Evolutionary conservation across 1,140 invertebrate genomes (phyloP).

Genomic region (Helicorthomorpha holstii): DNA sequence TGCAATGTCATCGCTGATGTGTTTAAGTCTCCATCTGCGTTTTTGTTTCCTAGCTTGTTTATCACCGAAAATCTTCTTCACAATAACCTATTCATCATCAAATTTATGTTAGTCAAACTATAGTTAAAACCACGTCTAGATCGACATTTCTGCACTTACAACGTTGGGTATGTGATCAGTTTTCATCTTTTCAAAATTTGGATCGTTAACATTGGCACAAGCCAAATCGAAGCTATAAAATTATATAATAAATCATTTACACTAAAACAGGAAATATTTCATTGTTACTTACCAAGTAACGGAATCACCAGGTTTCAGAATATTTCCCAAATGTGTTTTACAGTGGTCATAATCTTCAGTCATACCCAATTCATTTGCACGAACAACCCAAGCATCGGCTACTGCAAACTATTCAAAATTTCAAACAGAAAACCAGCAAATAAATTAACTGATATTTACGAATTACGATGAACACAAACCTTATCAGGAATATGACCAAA

Average conservation of each 20-base stretch:
- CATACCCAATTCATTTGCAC: conserved; percentile 68
- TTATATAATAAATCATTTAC: conserved; percentile 3
- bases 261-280: neutral
- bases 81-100: conserved; percentile 38
- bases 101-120: conserved; percentile 2
- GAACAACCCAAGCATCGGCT: conserved; percentile 85
- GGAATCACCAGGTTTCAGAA: conserved; percentile 82
- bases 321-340: conserved; percentile 82
- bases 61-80: conserved; percentile 82
- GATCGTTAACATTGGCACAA: conserved; percentile 80
- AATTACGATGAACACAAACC: conserved; percentile 3
- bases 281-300: conserved; percentile 61
- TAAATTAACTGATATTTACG: conserved; percentile 12
- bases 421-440: no score
- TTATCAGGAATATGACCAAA: conserved; percentile 41
- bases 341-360: conserved; percentile 67
- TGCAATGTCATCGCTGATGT: conserved; percentile 43
- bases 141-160: conserved; percentile 18
- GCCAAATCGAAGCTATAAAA: conserved; percentile 57
- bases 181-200: conserved; percentile 66
- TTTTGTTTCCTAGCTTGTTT: conserved; percentile 44
- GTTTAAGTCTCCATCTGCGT: conserved; percentile 84
- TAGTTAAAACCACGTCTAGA: neutral
- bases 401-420: conserved; percentile 50
- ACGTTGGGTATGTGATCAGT: conserved; percentile 63